A percentile compares a stretch with the other conserved stretches of the same genome.
Conservation (phyloP, 1,140 invertebrate species). For the Drosophila pseudoananassae region DNA sequence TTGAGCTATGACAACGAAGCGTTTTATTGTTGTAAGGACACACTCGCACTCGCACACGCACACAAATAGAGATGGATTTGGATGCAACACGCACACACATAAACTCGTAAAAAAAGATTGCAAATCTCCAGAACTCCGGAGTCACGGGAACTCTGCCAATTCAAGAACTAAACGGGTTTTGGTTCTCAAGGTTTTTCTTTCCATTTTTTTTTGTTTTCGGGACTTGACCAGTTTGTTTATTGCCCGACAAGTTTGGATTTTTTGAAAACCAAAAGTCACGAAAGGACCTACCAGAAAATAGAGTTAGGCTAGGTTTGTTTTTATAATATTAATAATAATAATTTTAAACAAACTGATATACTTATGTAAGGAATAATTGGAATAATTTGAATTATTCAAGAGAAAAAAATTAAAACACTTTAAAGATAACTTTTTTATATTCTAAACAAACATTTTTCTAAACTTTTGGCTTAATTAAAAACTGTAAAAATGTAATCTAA, state of each 20-base stretch:
- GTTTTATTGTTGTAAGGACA: slow-evolving; percentile 76
- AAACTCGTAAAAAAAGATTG: slow-evolving; percentile 21
- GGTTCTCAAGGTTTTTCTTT: slow-evolving; percentile 33
- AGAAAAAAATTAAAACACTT: no score
- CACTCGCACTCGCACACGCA: slow-evolving; percentile 13
- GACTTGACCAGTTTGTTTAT: slow-evolving; percentile 46
- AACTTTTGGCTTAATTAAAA: no score
- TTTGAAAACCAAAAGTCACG: slow-evolving; percentile 25
- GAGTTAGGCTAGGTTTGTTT: neutral
- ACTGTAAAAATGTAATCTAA: no score
- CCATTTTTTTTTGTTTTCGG: neutral
- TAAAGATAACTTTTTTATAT: no score
- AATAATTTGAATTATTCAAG: no score
- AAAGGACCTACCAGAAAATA: neutral
- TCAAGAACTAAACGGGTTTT: slow-evolving; percentile 35
- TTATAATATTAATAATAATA: no score
- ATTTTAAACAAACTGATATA: no score
- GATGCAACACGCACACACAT: neutral
- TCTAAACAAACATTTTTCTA: no score
- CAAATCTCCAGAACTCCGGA: slow-evolving; percentile 18
- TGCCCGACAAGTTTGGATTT: slow-evolving; percentile 37
- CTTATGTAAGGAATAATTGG: no score
- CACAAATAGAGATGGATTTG: neutral
- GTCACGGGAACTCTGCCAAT: slow-evolving; percentile 37
- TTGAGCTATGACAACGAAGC: slow-evolving; percentile 78